Conservation (phyloP, 2,888 invertebrate genomes). For the Plagodis dolabraria region DNA sequence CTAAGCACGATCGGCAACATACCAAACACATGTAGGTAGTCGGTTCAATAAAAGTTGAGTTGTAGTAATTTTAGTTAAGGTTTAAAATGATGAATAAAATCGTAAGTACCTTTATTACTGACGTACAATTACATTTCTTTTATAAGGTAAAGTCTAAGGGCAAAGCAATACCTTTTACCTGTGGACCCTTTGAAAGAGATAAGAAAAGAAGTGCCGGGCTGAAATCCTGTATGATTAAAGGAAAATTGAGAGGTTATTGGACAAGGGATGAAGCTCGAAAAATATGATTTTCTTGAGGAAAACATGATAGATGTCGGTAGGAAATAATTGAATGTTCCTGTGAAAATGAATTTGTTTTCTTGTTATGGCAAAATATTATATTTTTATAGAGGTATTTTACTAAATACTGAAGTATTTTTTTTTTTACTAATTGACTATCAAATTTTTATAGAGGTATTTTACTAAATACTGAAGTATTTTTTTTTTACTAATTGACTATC, state of each 20-base stretch:
- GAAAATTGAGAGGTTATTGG: conserved; percentile 51
- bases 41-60: too few relatives aligned
- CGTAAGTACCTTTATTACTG: conserved; percentile 22
- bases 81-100: too few relatives aligned
- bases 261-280: conserved; percentile 35
- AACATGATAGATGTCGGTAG: conserved; percentile 29
- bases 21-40: too few relatives aligned
- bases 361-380: too few relatives aligned
- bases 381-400: too few relatives aligned
- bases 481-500: too few relatives aligned
- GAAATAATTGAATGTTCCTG: conserved; percentile 30
- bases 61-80: too few relatives aligned
- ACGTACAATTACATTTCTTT: conserved; percentile 23
- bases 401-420: too few relatives aligned
- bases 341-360: conserved; percentile 14
- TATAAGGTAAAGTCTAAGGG: conserved; percentile 25
- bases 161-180: conserved; percentile 55
- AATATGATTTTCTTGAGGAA: conserved; percentile 35
- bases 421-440: too few relatives aligned
- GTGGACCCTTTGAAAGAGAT: conserved; percentile 56
- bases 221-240: conserved; percentile 60
- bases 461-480: too few relatives aligned
- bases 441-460: too few relatives aligned
- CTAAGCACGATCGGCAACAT: too few relatives aligned
- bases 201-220: conserved; percentile 52